Conservation (phyloP, 2,888 invertebrate genomes). For the Drosophila yooni region DNA sequence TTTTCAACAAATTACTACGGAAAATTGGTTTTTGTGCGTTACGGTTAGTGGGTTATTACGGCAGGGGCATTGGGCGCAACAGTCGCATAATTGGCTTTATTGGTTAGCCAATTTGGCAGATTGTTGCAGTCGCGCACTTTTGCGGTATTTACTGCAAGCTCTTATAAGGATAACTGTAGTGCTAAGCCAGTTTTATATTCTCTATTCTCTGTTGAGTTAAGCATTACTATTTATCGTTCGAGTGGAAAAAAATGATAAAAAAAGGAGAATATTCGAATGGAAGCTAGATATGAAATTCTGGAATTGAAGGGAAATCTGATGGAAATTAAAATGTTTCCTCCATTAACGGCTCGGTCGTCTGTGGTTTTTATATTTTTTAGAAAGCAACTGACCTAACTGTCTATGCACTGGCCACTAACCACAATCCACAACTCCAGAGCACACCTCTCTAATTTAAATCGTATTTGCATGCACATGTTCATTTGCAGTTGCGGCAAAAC, state of each 20-base stretch:
- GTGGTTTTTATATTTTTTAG: no score
- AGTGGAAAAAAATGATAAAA: background rate
- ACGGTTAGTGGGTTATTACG: conserved; percentile 19
- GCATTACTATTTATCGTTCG: background rate
- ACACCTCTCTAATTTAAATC: conserved; percentile 34
- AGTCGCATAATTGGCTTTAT: conserved; percentile 31
- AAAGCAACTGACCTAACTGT: conserved; percentile 3
- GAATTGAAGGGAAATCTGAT: background rate
- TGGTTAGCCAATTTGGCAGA: conserved; percentile 41
- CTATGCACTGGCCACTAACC: conserved; percentile 14
- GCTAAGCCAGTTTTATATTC: conserved; percentile 2
- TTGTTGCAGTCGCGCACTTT: conserved; percentile 39
- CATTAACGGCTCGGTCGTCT: background rate
- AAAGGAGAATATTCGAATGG: background rate
- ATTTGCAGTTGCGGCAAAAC: conserved; percentile 46
- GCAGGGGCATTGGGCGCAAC: background rate
- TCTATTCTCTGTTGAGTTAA: background rate
- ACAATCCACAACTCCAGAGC: background rate
- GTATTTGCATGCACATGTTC: conserved; percentile 53
- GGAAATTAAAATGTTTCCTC: background rate
- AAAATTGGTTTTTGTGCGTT: conserved; percentile 58
- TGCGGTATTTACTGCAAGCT: conserved; percentile 13
- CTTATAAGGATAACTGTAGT: conserved; percentile 8
- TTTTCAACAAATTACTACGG: conserved; percentile 58
- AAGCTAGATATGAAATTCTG: background rate